phyloP scores from a whole-genome alignment of 2,113 vertebrate species.

The Planiliza haematocheilus region DNA sequence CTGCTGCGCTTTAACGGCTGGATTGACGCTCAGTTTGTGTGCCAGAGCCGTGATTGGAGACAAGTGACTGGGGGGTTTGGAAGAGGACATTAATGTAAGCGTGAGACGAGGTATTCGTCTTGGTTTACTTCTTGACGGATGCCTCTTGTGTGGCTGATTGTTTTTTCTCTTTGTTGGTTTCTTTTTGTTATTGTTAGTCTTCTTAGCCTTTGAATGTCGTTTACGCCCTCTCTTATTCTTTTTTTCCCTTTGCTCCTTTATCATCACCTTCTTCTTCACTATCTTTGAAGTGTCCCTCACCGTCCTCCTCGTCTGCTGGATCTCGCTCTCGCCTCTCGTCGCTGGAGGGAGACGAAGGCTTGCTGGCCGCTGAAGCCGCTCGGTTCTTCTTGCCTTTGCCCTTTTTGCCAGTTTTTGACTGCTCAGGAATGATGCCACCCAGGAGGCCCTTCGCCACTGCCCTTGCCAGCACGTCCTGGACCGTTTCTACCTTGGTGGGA shows the following conservation, averaged over 20 bases:
- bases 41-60: slow-evolving; percentile 60
- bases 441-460: slow-evolving; percentile 81
- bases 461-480: slow-evolving; percentile 78
- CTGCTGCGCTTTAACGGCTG: not conserved
- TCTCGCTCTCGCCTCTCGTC: slow-evolving; percentile 25
- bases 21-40: slow-evolving; percentile 54
- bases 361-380: slow-evolving; percentile 25
- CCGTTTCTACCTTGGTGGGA: slow-evolving; percentile 73
- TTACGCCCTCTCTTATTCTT: slow-evolving; percentile 39
- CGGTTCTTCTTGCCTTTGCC: slow-evolving; percentile 58
- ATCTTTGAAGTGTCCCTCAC: slow-evolving; percentile 1
- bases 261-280: slow-evolving; percentile 5
- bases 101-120: slow-evolving; percentile 71
- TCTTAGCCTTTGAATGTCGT: slow-evolving; percentile 30
- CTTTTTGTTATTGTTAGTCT: slow-evolving; percentile 17
- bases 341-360: slow-evolving; percentile 25
- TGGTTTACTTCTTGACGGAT: slow-evolving; percentile 23
- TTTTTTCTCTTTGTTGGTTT: slow-evolving; percentile 52
- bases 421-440: slow-evolving; percentile 72
- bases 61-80: slow-evolving; percentile 49
- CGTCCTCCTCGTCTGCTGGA: slow-evolving; percentile 18
- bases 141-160: slow-evolving; percentile 20
- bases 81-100: slow-evolving; percentile 60
- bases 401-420: slow-evolving; percentile 67
- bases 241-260: not conserved